Base-by-base conservation (phyloP, 2,797 vertebrate species). In the Xenentodon cancila region DNA sequence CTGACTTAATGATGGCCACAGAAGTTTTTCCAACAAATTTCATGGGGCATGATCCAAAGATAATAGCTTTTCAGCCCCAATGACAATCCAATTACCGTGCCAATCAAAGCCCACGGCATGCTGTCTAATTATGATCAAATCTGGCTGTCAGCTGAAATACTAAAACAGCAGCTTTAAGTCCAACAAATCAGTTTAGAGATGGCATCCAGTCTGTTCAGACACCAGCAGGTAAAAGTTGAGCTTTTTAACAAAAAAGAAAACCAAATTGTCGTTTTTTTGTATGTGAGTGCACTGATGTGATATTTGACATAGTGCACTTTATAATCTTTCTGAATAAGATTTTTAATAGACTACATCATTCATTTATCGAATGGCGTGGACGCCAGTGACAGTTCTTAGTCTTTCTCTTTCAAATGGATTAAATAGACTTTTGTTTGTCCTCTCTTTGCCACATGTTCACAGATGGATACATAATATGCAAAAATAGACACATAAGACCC, bases 11-110 rank as follows among this genome's bases (percentile, higher is more conserved):
- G 96, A 99, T 94, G 96, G 94, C 96, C 96, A 97, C 96, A 96
- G 96, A 99, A 98, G 97, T 99, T 99, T 98, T 97, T 99, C 96
- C 96, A 98, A 98, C 97, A 98, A 97, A 99, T 99, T 99, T 99
- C 97, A 99, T 99, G 97, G 97, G 97, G 97, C 97, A 98, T 98
- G 97, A 99, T 98, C 97, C 96, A 98, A 98, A 98, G 97, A 99
- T 99, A 99, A 99, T 99, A 99, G 97, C 97, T 99, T 99, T 98
- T 98, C 97, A 99, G 97, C 97, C 88, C 96, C 97, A 98, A 99
- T 97, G 97, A 99, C 97, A 98, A 99, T 99, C 97, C 97, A 99
- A 99, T 99, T 99, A 99, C 97, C 95, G 95, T 97, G 97, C 97
- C 97, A 99, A 98, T 99, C 97, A 99, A 98, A 97, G 96, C 95